Conservation (phyloP, 2,797 vertebrate species). For the Caiman crocodilus region DNA sequence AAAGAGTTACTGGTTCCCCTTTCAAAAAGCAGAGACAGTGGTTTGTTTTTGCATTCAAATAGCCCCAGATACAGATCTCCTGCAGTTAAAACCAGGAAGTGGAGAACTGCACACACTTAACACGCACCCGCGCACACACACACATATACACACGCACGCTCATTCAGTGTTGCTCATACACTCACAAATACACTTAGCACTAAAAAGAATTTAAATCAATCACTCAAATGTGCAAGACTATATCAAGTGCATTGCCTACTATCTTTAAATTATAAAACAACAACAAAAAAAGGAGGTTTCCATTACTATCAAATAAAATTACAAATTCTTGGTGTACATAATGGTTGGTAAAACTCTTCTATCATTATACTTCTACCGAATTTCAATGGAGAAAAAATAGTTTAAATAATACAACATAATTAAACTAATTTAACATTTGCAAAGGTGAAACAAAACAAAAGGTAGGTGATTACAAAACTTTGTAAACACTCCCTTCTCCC, state of each 20-base stretch:
- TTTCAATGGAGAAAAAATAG: slow-evolving; percentile 56
- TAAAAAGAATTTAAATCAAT: slow-evolving; percentile 72
- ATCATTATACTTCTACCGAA: slow-evolving; percentile 60
- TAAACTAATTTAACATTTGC: slow-evolving; percentile 76
- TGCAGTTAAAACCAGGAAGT: slow-evolving; percentile 47
- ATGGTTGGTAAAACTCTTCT: slow-evolving; percentile 74
- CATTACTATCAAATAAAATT: slow-evolving; percentile 72
- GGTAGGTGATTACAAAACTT: slow-evolving; percentile 73
- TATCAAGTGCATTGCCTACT: slow-evolving; percentile 77
- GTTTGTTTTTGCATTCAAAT: slow-evolving; percentile 79
- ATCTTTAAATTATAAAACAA: slow-evolving; percentile 78
- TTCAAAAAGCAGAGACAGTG: slow-evolving; percentile 82
- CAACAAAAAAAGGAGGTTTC: slow-evolving; percentile 72
- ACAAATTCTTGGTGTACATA: slow-evolving; percentile 74
- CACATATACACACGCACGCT: slow-evolving; percentile 15
- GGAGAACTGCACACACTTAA: slow-evolving; percentile 75
- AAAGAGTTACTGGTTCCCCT: slow-evolving; percentile 85
- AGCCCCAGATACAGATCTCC: slow-evolving; percentile 76
- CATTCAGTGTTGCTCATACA: slow-evolving; percentile 66
- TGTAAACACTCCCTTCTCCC: slow-evolving; percentile 77
- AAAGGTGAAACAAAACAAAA: slow-evolving; percentile 76
- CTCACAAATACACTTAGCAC: slow-evolving; percentile 51
- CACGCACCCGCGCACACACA: slow-evolving; percentile 10
- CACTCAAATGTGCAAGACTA: slow-evolving; percentile 76
- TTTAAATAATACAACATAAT: slow-evolving; percentile 79